A percentile compares a stretch with the other conserved stretches of the same genome.
Conservation (phyloP, 2,888 invertebrate species). For the Hemithea aestivaria region DNA sequence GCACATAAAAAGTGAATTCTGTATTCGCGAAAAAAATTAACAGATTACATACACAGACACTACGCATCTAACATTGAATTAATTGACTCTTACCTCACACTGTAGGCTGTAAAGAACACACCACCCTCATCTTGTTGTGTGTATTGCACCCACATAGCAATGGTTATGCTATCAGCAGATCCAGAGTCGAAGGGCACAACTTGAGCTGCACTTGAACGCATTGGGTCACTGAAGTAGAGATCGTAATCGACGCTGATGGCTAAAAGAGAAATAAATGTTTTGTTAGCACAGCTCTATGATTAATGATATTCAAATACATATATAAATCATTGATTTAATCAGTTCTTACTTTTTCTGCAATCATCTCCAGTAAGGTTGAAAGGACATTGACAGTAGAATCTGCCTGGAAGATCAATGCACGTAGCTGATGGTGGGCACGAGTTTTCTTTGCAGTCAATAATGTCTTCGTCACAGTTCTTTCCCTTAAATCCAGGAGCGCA, state of each 20-base stretch:
- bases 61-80: no score
- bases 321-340: constrained; percentile 2
- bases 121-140: constrained; percentile 94
- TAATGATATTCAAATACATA: constrained; percentile 6
- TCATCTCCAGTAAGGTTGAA: constrained; percentile 98
- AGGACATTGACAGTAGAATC: constrained; percentile 97
- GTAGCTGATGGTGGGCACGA: constrained; percentile 96
- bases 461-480: constrained; percentile 94
- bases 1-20: no score
- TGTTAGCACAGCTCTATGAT: background rate
- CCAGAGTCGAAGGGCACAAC: constrained; percentile 93
- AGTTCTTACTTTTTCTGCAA: constrained; percentile 91
- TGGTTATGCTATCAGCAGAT: constrained; percentile 87
- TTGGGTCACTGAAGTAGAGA: constrained; percentile 94
- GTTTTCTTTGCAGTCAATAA: constrained; percentile 94
- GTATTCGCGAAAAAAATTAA: no score
- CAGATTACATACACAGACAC: no score
- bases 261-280: constrained; percentile 58
- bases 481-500: constrained; percentile 90
- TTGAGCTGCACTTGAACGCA: constrained; percentile 94
- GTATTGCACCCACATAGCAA: constrained; percentile 98
- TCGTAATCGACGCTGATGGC: constrained; percentile 99
- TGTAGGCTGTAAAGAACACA: constrained; percentile 95
- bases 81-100: constrained; percentile 82
- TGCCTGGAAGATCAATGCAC: constrained; percentile 93